phyloP scores from a whole-genome alignment of 2,797 vertebrate genomes.

The Hybognathus amarus region DNA sequence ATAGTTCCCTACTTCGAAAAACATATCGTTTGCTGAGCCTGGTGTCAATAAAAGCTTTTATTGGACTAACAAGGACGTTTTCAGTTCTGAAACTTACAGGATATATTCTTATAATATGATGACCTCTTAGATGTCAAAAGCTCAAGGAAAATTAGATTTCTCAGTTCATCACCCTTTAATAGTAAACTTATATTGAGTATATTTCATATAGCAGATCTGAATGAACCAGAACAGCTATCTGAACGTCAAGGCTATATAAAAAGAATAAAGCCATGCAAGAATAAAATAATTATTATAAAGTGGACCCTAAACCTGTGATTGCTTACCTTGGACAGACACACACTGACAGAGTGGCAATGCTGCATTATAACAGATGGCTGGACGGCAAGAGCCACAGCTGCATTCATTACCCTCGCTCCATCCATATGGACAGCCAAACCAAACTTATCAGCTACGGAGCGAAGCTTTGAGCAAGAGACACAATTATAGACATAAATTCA shows the following conservation, averaged over 20 bases:
- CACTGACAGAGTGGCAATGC: slow-evolving; percentile 83
- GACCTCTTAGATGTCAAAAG: too few species aligned
- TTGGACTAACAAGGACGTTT: too few species aligned
- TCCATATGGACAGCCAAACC: slow-evolving; percentile 85
- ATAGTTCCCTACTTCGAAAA: too few species aligned
- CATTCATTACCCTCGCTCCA: slow-evolving; percentile 83
- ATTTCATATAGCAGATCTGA: background rate
- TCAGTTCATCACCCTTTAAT: too few species aligned
- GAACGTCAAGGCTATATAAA: background rate
- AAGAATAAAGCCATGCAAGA: background rate
- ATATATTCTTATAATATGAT: too few species aligned
- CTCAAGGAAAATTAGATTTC: too few species aligned
- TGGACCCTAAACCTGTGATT: background rate
- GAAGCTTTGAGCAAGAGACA: slow-evolving; percentile 71
- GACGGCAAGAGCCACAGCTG: slow-evolving; percentile 76
- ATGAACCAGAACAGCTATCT: background rate
- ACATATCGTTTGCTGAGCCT: too few species aligned
- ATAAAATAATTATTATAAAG: background rate
- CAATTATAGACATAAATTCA: background rate
- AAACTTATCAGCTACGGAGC: slow-evolving; percentile 72
- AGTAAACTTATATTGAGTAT: background rate
- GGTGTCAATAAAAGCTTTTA: too few species aligned
- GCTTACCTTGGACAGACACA: slow-evolving; percentile 89
- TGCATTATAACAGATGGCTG: slow-evolving; percentile 76
- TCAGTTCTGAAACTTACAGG: too few species aligned